Evolutionary conservation across 2,113 vertebrate genomes (phyloP), one percentile per base, ranked within the genome.

Genomic region (Gobius niger): DNA sequence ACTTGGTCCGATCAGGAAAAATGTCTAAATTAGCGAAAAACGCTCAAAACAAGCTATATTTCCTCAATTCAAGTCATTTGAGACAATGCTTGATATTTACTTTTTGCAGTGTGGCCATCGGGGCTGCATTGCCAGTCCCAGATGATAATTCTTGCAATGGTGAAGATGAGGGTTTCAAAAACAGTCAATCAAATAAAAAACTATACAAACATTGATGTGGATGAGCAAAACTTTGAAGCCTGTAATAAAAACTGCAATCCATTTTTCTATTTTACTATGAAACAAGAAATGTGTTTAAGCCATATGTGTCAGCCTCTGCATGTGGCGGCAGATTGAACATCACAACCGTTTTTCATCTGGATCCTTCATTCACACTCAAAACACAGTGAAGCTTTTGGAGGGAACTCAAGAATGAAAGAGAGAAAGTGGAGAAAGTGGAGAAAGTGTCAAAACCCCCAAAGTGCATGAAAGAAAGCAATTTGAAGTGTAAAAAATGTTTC

Each of bases 381-480:
- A 71, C 59, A 50, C n/a, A 56, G 64, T 76, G 49, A 42, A 40
- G 7, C 34, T 69, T 69, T 85, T 79, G 71, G 80, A 80, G 19
- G 51, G 64, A 65, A 75, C 50, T 52, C 75, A 82, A 78, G 61
- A 84, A 80, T 68, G 49, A 67, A 47, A 70, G 42, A 46, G 52
- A 52, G 67, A 67, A 74, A 74, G 62, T 16, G 4, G 72, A 79
- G 57, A 77, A 82, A 68, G 72, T 78, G 4, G 72, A 79, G 57
- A 77, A 82, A 68, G 72, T 78, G 72, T 70, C 40, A 74, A 77
- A 75, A 74, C 13, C 24, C 59, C 72, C 63, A 24, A 24, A 52
- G 60, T 19, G 65, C 53, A 62, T 73, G 63, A 71, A 67, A 76
- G 75, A 68, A 65, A 76, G 80, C 74, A 8, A 9, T 76, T 67